Evolutionary conservation across 2,888 invertebrate genomes (phyloP).

Genomic region (Drosophila incognita): DNA sequence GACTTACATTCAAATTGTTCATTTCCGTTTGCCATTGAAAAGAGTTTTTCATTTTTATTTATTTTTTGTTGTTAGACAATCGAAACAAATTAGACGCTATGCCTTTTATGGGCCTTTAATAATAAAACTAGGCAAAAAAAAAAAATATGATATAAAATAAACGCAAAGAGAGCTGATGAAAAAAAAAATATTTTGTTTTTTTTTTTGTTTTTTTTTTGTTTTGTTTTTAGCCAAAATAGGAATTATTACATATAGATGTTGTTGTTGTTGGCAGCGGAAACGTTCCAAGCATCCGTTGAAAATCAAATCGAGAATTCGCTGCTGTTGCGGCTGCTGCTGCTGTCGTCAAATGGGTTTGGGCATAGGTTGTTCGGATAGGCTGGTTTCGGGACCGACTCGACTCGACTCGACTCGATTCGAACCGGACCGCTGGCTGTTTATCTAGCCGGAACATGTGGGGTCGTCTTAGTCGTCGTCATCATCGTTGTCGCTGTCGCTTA

Average conservation of each 20-base stretch:
- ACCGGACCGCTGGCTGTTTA: slow-evolving; percentile 29
- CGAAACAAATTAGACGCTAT: slow-evolving; percentile 75
- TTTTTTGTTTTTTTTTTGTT: slow-evolving; percentile 2
- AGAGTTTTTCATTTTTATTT: slow-evolving; percentile 54
- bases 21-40: slow-evolving; percentile 76
- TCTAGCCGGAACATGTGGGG: slow-evolving; percentile 57
- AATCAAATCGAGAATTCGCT: slow-evolving; percentile 39
- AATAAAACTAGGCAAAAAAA: slow-evolving; percentile 64
- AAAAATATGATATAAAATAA: slow-evolving; percentile 20
- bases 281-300: slow-evolving; percentile 59
- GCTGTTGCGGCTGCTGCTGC: slow-evolving; percentile 10
- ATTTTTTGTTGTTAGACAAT: slow-evolving; percentile 73
- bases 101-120: slow-evolving; percentile 72
- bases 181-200: slow-evolving; percentile 27
- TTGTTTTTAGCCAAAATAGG: slow-evolving; percentile 63
- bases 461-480: slow-evolving; percentile 33
- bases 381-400: slow-evolving; percentile 7
- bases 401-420: background rate
- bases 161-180: slow-evolving; percentile 28
- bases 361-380: slow-evolving; percentile 10
- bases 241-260: slow-evolving; percentile 59
- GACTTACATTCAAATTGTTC: slow-evolving; percentile 52
- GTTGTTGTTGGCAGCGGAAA: slow-evolving; percentile 60
- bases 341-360: slow-evolving; percentile 16
- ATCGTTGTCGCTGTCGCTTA: slow-evolving; percentile 49